Evolutionary conservation across 2,797 vertebrate species (phyloP).

Genomic region (Psittacula echo): DNA sequence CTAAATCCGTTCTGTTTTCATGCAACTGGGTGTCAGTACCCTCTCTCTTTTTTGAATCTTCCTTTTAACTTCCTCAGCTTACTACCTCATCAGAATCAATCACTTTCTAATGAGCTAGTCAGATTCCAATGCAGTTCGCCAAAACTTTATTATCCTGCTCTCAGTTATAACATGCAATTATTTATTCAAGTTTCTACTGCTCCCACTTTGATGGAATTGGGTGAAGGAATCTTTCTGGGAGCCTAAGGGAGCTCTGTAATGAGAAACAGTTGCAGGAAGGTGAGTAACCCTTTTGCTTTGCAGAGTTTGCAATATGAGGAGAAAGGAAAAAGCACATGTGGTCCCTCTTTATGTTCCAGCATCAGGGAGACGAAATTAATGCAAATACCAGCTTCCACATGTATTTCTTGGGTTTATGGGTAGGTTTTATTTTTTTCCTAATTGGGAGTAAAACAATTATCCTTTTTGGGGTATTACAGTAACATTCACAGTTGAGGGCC

Average conservation of each 20-base stretch:
- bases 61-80: background rate
- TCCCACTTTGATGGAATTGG: constrained; percentile 25
- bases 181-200: constrained; percentile 45
- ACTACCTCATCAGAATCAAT: constrained; percentile 36
- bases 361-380: constrained; percentile 31
- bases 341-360: background rate
- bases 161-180: background rate
- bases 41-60: background rate
- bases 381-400: constrained; percentile 8
- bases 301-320: constrained; percentile 2
- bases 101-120: constrained; percentile 42
- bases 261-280: constrained; percentile 53
- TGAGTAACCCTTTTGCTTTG: background rate
- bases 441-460: background rate
- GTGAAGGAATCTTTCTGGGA: constrained; percentile 46
- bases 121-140: background rate
- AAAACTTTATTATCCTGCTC: constrained; percentile 23
- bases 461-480: background rate
- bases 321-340: constrained; percentile 43
- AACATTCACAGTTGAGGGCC: background rate
- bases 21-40: background rate
- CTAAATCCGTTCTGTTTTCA: background rate
- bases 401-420: background rate
- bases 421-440: background rate
- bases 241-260: constrained; percentile 54